Conservation (phyloP, 1,140 invertebrate genomes). For the Asobara japonica region DNA sequence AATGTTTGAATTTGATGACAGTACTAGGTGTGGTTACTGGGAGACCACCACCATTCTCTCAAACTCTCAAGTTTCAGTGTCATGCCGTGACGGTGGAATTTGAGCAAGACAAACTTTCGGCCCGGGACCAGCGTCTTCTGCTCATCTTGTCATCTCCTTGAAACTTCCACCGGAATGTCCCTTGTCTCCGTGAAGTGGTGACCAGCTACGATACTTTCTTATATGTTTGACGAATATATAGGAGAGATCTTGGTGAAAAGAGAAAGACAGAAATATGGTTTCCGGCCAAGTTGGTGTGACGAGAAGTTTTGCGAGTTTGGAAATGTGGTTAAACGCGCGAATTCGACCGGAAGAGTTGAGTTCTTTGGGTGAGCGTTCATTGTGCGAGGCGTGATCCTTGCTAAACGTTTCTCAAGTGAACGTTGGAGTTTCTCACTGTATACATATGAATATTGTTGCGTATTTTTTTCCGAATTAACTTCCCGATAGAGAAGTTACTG, state of each 20-base stretch:
- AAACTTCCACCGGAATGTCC: constrained; percentile 20
- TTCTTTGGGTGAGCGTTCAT: constrained; percentile 10
- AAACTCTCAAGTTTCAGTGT: background rate
- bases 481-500: background rate
- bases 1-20: constrained; percentile 5
- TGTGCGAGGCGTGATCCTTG: background rate
- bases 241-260: constrained; percentile 8
- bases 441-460: background rate
- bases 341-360: constrained; percentile 23
- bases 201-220: background rate
- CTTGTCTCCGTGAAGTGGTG: constrained; percentile 18
- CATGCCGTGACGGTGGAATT: constrained; percentile 7
- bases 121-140: constrained; percentile 22
- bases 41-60: background rate
- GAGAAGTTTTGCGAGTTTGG: constrained; percentile 27
- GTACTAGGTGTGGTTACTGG: background rate
- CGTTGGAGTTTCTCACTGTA: background rate
- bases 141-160: background rate
- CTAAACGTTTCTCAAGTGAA: background rate
- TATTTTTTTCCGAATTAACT: background rate
- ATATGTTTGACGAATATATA: constrained; percentile 2
- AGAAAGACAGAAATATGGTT: constrained; percentile 19
- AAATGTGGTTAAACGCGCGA: constrained; percentile 27
- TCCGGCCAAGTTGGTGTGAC: constrained; percentile 12
- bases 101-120: constrained; percentile 27